These are phyloP conservation scores for Laodelphax striatellus DNA, from an alignment of 1,140 invertebrate species.

Conservation along the genomic window DNA sequence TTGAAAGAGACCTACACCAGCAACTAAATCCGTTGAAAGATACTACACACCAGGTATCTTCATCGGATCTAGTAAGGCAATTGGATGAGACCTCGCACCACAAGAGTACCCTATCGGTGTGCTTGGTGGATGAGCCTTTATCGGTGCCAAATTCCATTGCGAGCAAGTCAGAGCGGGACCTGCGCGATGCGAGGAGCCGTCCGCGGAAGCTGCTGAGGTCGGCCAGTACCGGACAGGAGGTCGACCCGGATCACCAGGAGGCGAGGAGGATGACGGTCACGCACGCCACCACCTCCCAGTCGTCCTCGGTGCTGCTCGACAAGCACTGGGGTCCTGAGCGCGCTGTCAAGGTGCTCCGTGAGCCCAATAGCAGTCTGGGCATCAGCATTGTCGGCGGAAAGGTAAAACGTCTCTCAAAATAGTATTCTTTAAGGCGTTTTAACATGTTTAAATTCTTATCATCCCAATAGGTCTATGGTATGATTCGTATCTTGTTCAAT, in stretches of 20 bases:
- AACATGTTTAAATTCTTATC: too few relatives aligned
- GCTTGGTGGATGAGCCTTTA: background rate
- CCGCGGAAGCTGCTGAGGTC: slow-evolving; percentile 5
- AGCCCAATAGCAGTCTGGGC: slow-evolving; percentile 66
- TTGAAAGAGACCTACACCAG: too few relatives aligned
- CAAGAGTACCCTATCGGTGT: background rate
- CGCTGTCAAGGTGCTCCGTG: slow-evolving; percentile 56
- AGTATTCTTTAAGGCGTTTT: too few relatives aligned
- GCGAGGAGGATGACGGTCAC: slow-evolving; percentile 34
- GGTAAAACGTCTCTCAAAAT: slow-evolving; percentile 38
- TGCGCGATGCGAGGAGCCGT: background rate
- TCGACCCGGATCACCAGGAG: background rate
- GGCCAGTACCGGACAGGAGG: slow-evolving; percentile 13
- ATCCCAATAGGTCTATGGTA: too few relatives aligned
- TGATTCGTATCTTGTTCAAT: too few relatives aligned
- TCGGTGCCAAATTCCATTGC: background rate
- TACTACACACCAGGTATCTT: background rate
- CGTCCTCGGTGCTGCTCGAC: slow-evolving; percentile 38
- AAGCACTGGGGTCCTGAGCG: slow-evolving; percentile 84
- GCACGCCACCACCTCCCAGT: slow-evolving; percentile 19
- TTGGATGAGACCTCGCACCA: background rate
- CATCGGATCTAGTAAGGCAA: background rate
- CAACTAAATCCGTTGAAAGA: background rate
- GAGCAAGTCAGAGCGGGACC: background rate
- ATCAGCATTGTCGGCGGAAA: slow-evolving; percentile 97